Conservation (phyloP, 1,140 invertebrate species). For the Hylyphantes graminicola region DNA sequence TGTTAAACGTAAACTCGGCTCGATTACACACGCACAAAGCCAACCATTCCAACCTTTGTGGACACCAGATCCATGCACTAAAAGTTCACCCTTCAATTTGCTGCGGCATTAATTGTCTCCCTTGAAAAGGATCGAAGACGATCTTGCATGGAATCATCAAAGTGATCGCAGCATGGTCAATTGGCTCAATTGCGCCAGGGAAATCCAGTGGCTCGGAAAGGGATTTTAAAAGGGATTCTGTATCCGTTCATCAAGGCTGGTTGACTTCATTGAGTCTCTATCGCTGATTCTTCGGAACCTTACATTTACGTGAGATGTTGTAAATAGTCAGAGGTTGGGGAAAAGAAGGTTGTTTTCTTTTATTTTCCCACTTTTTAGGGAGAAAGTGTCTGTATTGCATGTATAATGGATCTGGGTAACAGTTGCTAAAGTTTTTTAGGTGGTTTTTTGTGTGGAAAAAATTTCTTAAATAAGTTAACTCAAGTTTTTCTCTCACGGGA, state of each 20-base stretch:
- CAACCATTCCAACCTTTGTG: conserved; percentile 30
- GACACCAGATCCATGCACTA: not conserved
- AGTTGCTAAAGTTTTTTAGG: no score
- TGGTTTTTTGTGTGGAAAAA: no score
- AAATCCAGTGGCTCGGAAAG: conserved; percentile 37
- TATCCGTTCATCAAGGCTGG: conserved; percentile 35
- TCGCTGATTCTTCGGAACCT: no score
- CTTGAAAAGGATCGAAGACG: conserved; percentile 26
- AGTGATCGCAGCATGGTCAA: conserved; percentile 55
- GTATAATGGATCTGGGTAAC: no score
- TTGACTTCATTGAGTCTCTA: conserved; percentile 47
- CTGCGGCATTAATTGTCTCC: conserved; percentile 48
- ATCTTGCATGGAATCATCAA: conserved; percentile 47
- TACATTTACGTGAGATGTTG: no score
- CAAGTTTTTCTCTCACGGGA: no score
- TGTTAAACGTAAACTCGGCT: conserved; percentile 46
- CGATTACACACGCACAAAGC: conserved; percentile 37
- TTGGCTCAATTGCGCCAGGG: conserved; percentile 27
- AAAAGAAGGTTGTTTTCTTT: no score
- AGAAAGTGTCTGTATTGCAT: no score
- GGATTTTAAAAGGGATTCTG: conserved; percentile 32
- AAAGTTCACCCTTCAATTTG: conserved; percentile 32
- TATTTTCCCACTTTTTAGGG: no score
- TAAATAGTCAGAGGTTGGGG: no score
- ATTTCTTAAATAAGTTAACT: no score